Percentiles rank a stretch among this genome's conserved stretches.
These are phyloP conservation scores for Leucophora obtusa DNA, from an alignment of 2,888 invertebrate species.

Conservation along the genomic window DNA sequence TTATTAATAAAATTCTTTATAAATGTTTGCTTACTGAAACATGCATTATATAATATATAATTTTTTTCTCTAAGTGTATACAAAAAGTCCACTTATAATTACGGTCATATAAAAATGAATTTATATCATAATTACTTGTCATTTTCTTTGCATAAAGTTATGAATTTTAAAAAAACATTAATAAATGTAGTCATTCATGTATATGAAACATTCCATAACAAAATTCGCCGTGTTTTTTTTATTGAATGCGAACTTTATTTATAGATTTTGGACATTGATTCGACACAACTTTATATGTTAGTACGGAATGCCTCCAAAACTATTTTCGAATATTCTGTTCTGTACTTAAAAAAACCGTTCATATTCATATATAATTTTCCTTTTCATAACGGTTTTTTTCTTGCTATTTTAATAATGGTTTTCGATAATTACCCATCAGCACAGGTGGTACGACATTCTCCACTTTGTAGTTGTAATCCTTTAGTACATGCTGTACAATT, in stretches of 20 bases:
- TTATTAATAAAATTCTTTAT: too few relatives aligned
- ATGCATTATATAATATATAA: too few relatives aligned
- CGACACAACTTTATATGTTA: too few relatives aligned
- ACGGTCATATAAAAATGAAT: too few relatives aligned
- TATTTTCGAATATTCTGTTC: too few relatives aligned
- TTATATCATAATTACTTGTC: background rate
- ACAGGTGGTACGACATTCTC: slow-evolving; percentile 89
- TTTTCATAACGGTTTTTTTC: background rate
- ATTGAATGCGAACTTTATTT: background rate
- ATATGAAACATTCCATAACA: background rate
- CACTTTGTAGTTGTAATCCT: slow-evolving; percentile 88
- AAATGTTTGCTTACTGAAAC: too few relatives aligned
- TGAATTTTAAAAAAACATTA: background rate
- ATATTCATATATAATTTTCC: background rate
- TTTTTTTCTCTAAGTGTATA: too few relatives aligned
- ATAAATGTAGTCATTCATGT: background rate
- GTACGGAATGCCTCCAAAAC: too few relatives aligned
- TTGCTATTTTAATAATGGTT: background rate
- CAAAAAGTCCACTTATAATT: too few relatives aligned
- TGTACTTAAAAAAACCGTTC: slow-evolving; percentile 30
- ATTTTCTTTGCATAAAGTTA: background rate
- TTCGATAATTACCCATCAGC: slow-evolving; percentile 81
- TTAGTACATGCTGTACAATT: slow-evolving; percentile 90
- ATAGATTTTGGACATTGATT: background rate
- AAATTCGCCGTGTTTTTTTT: background rate